Evolutionary conservation across 1,140 invertebrate genomes (phyloP).

Genomic region (Dinoponera quadriceps): DNA sequence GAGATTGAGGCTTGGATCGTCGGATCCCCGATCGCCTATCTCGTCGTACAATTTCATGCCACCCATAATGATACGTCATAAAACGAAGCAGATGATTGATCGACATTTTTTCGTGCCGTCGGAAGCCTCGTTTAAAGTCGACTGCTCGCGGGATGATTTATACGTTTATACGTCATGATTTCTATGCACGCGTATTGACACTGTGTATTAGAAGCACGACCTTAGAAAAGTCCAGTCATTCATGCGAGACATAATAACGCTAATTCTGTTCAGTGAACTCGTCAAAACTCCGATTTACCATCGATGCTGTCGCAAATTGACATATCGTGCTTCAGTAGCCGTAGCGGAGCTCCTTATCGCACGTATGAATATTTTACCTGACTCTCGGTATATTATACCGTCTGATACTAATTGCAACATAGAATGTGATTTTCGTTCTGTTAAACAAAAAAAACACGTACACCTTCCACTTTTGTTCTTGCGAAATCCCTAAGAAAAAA

Average conservation of each 20-base stretch:
- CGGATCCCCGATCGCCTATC: constrained; percentile 17
- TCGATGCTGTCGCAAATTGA: background rate
- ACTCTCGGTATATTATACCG: no score
- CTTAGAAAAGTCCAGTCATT: constrained; percentile 9
- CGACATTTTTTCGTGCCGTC: constrained; percentile 19
- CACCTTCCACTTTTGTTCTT: no score
- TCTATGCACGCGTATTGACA: background rate
- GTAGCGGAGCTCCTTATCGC: background rate
- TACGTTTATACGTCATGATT: constrained; percentile 21
- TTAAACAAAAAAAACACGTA: no score
- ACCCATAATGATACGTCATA: constrained; percentile 32
- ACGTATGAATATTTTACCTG: background rate
- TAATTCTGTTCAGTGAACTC: background rate
- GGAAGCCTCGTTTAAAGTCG: constrained; percentile 10
- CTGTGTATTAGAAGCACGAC: background rate
- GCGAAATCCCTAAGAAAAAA: no score
- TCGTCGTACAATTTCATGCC: constrained; percentile 13
- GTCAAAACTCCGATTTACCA: background rate
- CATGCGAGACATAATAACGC: background rate
- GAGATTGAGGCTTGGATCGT: constrained; percentile 3
- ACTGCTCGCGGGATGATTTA: constrained; percentile 28
- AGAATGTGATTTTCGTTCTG: no score
- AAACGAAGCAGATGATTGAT: constrained; percentile 39
- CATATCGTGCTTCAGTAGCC: background rate
- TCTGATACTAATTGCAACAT: no score